Conservation (phyloP, 2,113 vertebrate genomes). For the Festucalex cinctus region DNA sequence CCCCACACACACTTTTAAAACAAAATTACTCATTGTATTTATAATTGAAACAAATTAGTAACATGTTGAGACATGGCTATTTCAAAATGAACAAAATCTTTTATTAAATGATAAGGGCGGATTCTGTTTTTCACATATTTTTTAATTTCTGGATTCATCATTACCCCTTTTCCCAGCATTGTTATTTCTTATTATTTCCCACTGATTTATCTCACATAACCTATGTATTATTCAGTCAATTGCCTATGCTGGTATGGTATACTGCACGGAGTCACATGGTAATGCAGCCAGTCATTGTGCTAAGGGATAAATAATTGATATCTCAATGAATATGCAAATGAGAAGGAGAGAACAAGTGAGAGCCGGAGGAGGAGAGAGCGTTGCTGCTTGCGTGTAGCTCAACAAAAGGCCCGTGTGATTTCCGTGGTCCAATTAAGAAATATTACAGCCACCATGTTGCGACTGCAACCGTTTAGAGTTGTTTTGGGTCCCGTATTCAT, state of each 20-base stretch:
- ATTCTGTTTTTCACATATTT: neutral
- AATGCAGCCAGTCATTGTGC: slow-evolving; percentile 66
- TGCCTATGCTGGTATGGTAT: slow-evolving; percentile 43
- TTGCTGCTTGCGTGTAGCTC: slow-evolving; percentile 38
- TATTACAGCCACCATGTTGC: slow-evolving; percentile 61
- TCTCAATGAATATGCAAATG: slow-evolving; percentile 81
- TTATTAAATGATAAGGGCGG: slow-evolving; percentile 10
- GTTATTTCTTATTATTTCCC: slow-evolving; percentile 36
- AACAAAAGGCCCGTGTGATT: slow-evolving; percentile 68
- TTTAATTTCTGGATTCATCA: slow-evolving; percentile 19
- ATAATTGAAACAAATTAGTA: neutral
- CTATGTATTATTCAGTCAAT: slow-evolving; percentile 60
- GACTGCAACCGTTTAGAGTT: slow-evolving; percentile 54
- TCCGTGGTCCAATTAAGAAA: slow-evolving; percentile 68
- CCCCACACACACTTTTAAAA: too few species aligned
- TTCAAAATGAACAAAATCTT: neutral
- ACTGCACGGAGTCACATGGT: slow-evolving; percentile 50
- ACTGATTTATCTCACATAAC: slow-evolving; percentile 52
- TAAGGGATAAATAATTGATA: slow-evolving; percentile 78
- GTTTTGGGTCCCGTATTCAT: slow-evolving; percentile 50
- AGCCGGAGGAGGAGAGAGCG: slow-evolving; percentile 27
- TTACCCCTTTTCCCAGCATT: slow-evolving; percentile 17
- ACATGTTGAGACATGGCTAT: neutral
- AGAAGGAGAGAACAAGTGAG: slow-evolving; percentile 28
- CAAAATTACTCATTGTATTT: neutral